Conservation (phyloP, 2,888 invertebrate genomes). For the Strigamia crassipes region DNA sequence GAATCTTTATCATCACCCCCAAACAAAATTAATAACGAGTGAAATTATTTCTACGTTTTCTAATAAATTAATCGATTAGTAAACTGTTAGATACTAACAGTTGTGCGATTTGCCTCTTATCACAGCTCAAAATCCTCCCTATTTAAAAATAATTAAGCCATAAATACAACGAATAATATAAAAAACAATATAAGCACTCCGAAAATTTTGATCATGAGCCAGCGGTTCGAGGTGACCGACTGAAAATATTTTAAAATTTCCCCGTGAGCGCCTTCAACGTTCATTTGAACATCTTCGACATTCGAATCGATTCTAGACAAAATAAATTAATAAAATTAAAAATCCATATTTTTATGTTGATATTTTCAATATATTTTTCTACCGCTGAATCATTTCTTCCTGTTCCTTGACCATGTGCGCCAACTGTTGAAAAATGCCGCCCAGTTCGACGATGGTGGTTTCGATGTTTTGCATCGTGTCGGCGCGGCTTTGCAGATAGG, state of each 20-base stretch:
- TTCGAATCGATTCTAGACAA: slow-evolving; percentile 87
- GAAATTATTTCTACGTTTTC: too few species aligned
- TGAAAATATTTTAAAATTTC: slow-evolving; percentile 98
- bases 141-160: slow-evolving; percentile 69
- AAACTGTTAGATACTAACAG: too few species aligned
- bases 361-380: slow-evolving; percentile 46
- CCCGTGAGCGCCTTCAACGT: slow-evolving; percentile 96
- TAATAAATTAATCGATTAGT: too few species aligned
- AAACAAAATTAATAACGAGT: too few species aligned
- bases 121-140: neutral
- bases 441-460: slow-evolving; percentile 96
- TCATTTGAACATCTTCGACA: slow-evolving; percentile 91
- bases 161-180: slow-evolving; percentile 96
- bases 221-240: slow-evolving; percentile 93
- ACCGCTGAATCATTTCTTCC: slow-evolving; percentile 94
- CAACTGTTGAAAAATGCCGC: slow-evolving; percentile 88
- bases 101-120: too few species aligned
- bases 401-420: slow-evolving; percentile 98
- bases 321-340: slow-evolving; percentile 44
- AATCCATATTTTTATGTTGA: slow-evolving; percentile 41
- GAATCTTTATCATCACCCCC: too few species aligned
- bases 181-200: slow-evolving; percentile 98
- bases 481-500: slow-evolving; percentile 88
- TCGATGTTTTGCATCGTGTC: slow-evolving; percentile 99
- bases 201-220: slow-evolving; percentile 99